Percentiles rank a stretch among this genome's conserved stretches.
Conservation (phyloP, 2,113 vertebrate species). For the Gymnocephalus cernua region DNA sequence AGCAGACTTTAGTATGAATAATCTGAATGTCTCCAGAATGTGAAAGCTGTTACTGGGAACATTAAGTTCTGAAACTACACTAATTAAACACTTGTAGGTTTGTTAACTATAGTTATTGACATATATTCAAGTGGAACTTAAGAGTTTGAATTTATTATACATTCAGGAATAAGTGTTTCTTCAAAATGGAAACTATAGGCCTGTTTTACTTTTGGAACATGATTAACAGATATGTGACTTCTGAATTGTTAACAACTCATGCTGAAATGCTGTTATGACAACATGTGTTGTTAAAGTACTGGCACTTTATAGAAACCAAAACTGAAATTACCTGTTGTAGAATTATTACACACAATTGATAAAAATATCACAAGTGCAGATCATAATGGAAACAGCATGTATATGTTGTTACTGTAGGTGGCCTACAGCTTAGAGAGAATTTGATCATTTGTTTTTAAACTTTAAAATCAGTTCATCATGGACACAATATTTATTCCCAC, state of each 20-base stretch:
- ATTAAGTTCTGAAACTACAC: neutral
- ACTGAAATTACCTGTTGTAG: neutral
- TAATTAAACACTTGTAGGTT: conserved; percentile 5
- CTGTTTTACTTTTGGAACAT: neutral
- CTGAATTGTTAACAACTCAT: neutral
- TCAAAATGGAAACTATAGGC: neutral
- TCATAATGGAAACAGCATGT: neutral
- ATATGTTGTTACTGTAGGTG: neutral
- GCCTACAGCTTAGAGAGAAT: neutral
- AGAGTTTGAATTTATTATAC: neutral
- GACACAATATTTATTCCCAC: conserved; percentile 26
- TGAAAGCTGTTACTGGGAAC: neutral
- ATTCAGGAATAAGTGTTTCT: neutral
- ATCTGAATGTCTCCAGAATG: conserved; percentile 12
- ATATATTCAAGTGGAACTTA: neutral
- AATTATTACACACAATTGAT: neutral
- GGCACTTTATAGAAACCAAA: neutral
- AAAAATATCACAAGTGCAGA: neutral
- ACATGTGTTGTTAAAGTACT: neutral
- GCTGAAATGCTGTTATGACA: neutral
- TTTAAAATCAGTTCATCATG: conserved; percentile 21
- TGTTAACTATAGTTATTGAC: neutral
- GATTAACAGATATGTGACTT: neutral
- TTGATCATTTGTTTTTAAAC: neutral
- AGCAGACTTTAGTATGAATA: conserved; percentile 14